These are phyloP conservation scores for Homarus gammarus DNA, from an alignment of 2,888 invertebrate species.

Conservation along the genomic window DNA sequence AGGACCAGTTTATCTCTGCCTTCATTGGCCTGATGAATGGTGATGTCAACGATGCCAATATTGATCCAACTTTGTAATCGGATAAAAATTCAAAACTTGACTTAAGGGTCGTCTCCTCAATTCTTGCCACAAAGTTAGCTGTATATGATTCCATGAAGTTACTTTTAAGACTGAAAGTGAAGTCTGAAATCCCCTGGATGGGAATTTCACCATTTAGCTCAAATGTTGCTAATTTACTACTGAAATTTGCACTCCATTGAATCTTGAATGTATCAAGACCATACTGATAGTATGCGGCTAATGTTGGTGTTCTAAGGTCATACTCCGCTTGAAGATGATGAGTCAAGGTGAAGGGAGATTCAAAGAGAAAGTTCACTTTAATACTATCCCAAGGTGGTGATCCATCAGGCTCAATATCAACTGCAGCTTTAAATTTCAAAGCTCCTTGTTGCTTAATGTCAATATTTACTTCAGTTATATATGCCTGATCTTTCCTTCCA, in stretches of 20 bases:
- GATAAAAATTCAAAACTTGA: constrained; percentile 18
- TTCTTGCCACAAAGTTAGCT: constrained; percentile 11
- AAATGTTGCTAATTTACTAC: constrained; percentile 13
- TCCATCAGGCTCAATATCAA: constrained; percentile 37
- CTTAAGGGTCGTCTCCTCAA: constrained; percentile 45
- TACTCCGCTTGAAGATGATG: constrained; percentile 55
- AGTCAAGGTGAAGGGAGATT: constrained; percentile 51
- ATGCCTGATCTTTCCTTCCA: constrained; percentile 9
- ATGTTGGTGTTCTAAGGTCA: neutral
- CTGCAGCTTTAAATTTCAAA: neutral
- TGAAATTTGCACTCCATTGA: constrained; percentile 24
- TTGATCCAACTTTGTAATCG: constrained; percentile 38
- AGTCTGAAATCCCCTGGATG: constrained; percentile 47
- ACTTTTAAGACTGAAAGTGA: constrained; percentile 24
- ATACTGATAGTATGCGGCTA: constrained; percentile 46
- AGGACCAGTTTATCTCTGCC: constrained; percentile 29
- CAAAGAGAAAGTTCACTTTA: constrained; percentile 33
- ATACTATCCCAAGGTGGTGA: constrained; percentile 34
- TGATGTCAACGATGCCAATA: constrained; percentile 26
- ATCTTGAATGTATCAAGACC: constrained; percentile 58
- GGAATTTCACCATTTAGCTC: constrained; percentile 45
- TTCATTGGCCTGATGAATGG: constrained; percentile 40
- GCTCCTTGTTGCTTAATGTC: constrained; percentile 22
- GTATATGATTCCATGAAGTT: constrained; percentile 2
- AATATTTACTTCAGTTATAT: constrained; percentile 14